Percentiles rank a stretch among this genome's conserved stretches.
Conservation (phyloP, 53 echinoderm and acorn worm genomes). For the Temnopleurus reevesii region DNA sequence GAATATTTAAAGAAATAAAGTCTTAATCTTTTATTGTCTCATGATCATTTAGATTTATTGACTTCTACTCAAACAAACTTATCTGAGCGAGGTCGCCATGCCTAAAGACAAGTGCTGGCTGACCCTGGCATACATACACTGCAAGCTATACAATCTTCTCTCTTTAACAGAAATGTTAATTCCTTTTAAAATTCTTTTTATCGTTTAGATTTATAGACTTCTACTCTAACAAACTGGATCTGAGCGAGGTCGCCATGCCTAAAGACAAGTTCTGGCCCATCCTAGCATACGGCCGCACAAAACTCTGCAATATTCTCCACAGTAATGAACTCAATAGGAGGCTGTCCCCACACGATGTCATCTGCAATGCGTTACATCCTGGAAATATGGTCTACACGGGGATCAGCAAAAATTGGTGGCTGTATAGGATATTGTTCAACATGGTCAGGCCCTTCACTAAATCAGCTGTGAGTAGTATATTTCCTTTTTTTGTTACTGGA, state of each 20-base stretch:
- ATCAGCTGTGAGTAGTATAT: slow-evolving; percentile 66
- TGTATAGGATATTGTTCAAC: slow-evolving; percentile 68
- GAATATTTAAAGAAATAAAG: too few relatives aligned
- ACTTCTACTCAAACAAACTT: slow-evolving; percentile 72
- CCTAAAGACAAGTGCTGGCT: slow-evolving; percentile 81
- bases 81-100: slow-evolving; percentile 76
- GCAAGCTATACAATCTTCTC: slow-evolving; percentile 87
- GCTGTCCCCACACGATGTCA: slow-evolving; percentile 67
- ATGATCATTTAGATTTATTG: slow-evolving; percentile 65
- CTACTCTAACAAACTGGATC: slow-evolving; percentile 75
- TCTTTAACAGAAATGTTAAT: too few relatives aligned
- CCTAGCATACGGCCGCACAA: slow-evolving; percentile 85
- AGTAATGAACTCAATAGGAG: slow-evolving; percentile 73
- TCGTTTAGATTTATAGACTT: slow-evolving; percentile 73
- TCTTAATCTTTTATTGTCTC: too few relatives aligned
- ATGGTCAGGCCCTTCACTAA: slow-evolving; percentile 93
- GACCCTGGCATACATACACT: slow-evolving; percentile 81
- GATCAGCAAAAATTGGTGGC: slow-evolving; percentile 82
- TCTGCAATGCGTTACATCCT: slow-evolving; percentile 75
- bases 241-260: slow-evolving; percentile 72
- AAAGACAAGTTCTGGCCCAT: slow-evolving; percentile 85
- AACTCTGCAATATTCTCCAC: slow-evolving; percentile 85
- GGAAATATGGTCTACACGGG: slow-evolving; percentile 95
- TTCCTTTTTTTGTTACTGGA: background rate
- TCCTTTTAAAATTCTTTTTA: too few relatives aligned